Percentiles rank a stretch among this genome's conserved stretches.
Evolutionary conservation across 2,888 invertebrate genomes (phyloP).

Genomic region (Heterodera filipjevi): DNA sequence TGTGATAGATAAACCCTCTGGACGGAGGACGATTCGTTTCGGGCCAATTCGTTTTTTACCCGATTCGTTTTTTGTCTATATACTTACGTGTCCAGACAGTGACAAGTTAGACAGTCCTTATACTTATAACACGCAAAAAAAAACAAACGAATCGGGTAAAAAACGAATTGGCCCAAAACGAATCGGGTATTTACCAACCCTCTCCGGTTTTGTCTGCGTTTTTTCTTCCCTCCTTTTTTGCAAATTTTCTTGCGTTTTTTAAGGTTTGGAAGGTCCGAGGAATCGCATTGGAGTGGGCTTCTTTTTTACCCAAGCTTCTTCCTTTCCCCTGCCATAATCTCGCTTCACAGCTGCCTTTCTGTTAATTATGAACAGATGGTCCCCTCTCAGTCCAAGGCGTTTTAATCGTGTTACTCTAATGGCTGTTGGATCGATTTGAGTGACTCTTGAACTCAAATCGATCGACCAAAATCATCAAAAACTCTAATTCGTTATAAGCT

Average conservation of each 20-base stretch:
- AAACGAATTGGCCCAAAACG: no score
- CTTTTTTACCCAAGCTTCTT: neutral
- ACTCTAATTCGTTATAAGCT: neutral
- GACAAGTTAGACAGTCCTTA: no score
- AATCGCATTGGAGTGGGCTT: no score
- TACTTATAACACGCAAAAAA: no score
- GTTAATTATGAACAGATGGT: neutral
- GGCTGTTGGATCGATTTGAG: neutral
- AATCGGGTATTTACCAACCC: no score
- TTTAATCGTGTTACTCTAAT: neutral
- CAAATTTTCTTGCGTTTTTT: neutral
- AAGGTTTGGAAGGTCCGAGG: neutral
- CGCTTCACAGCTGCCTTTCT: neutral
- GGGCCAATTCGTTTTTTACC: no score
- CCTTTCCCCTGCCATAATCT: neutral
- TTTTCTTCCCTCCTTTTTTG: neutral
- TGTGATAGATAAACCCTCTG: no score
- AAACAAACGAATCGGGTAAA: no score
- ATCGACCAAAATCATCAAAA: neutral
- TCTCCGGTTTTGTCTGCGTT: no score
- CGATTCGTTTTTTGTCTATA: no score
- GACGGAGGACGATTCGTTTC: no score
- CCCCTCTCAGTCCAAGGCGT: neutral
- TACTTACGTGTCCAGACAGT: no score
- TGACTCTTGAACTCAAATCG: neutral